Evolutionary conservation across 1,140 invertebrate species (phyloP).

Genomic region (Probaryconus sp.): DNA sequence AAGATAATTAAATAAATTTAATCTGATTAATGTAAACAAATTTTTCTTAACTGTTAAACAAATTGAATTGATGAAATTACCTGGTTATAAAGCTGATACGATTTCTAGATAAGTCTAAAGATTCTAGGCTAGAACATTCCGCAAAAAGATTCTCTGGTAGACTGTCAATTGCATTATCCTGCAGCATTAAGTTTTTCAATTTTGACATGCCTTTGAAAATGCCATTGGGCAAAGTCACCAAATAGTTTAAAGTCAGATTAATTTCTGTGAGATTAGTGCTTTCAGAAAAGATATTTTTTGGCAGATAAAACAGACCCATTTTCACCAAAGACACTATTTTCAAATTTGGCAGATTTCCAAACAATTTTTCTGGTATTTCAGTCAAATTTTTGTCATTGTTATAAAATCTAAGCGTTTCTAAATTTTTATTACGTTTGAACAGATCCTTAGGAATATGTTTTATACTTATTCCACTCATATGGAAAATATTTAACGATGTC

Average conservation of each 20-base stretch:
- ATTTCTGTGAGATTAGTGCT: conserved; percentile 3
- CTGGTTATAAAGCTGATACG: conserved; percentile 76
- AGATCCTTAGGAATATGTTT: conserved; percentile 22
- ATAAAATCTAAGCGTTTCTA: conserved; percentile 15
- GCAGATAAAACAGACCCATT: background rate
- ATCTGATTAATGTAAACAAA: too few species aligned
- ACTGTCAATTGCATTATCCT: conserved; percentile 78
- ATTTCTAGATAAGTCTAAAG: conserved; percentile 79
- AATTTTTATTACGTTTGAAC: conserved; percentile 30
- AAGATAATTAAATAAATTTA: too few species aligned
- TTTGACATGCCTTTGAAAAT: conserved; percentile 80
- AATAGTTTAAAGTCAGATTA: conserved; percentile 45
- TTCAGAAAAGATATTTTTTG: conserved; percentile 15
- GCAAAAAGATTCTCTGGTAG: conserved; percentile 80
- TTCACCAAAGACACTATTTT: conserved; percentile 20
- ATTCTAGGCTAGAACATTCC: conserved; percentile 76
- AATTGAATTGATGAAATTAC: conserved; percentile 70
- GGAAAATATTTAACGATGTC: background rate
- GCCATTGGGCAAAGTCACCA: conserved; percentile 49
- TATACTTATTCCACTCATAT: conserved; percentile 24
- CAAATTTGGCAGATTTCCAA: conserved; percentile 80
- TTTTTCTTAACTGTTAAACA: too few species aligned
- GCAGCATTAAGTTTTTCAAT: conserved; percentile 79
- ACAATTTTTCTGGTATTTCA: conserved; percentile 79
- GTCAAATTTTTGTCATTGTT: conserved; percentile 67